Evolutionary conservation across 2,113 vertebrate genomes (phyloP).

Genomic region (Protobothrops mucrosquamatus): DNA sequence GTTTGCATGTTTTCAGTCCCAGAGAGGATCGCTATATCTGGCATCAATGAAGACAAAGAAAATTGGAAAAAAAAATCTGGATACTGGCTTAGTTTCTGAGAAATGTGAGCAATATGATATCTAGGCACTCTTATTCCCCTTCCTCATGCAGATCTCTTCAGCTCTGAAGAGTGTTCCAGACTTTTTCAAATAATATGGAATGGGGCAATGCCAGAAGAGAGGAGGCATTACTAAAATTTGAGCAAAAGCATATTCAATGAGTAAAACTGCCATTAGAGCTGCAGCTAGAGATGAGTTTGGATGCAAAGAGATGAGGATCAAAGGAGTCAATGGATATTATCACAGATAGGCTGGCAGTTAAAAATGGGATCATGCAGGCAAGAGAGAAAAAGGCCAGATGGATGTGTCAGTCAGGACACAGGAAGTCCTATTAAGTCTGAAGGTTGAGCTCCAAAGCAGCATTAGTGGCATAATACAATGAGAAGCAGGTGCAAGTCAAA

Average conservation of each 20-base stretch:
- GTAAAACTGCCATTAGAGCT: too few relatives aligned
- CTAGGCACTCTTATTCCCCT: too few relatives aligned
- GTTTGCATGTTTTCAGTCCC: neutral
- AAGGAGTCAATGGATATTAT: neutral
- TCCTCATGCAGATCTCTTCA: neutral
- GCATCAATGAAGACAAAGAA: neutral
- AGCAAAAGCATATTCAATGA: neutral
- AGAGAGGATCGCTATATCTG: neutral
- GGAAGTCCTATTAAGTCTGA: neutral
- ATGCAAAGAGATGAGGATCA: neutral
- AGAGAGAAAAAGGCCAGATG: neutral
- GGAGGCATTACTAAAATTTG: neutral
- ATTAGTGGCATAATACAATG: neutral
- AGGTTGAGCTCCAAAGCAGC: neutral
- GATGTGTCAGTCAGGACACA: neutral
- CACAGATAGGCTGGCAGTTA: neutral
- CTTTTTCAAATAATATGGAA: neutral
- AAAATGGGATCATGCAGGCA: neutral
- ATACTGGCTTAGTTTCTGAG: neutral
- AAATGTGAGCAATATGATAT: neutral
- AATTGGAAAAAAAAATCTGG: neutral
- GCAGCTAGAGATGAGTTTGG: neutral
- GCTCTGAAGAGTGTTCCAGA: neutral
- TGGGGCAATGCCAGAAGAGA: neutral
- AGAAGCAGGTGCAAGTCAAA: neutral